Evolutionary conservation across 2,888 invertebrate genomes (phyloP).

Genomic region (Silvanus unidentatus): DNA sequence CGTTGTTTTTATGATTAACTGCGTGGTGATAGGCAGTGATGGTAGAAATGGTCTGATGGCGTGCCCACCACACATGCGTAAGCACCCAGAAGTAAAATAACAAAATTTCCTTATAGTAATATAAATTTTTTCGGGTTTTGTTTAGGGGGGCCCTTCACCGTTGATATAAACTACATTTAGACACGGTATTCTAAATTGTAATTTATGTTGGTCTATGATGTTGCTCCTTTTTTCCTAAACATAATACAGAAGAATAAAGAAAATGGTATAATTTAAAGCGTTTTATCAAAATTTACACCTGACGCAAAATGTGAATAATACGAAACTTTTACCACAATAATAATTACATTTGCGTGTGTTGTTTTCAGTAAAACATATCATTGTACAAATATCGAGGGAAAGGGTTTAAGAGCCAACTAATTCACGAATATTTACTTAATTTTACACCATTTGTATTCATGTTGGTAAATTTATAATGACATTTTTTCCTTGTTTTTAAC

Average conservation of each 20-base stretch:
- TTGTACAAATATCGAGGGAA: too few relatives aligned
- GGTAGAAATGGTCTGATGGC: constrained; percentile 22
- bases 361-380: background rate
- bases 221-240: background rate
- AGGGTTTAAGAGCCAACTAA: too few relatives aligned
- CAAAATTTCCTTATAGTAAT: constrained; percentile 17
- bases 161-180: constrained; percentile 6
- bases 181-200: constrained; percentile 10
- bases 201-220: constrained; percentile 10
- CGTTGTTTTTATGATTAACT: constrained; percentile 13
- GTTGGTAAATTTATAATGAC: too few relatives aligned
- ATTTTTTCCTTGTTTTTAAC: too few relatives aligned
- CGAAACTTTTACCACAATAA: constrained; percentile 7
- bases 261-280: constrained; percentile 4
- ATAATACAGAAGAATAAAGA: background rate
- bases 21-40: constrained; percentile 26
- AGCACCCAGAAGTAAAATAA: constrained; percentile 15
- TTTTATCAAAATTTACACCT: constrained; percentile 12
- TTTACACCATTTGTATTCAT: too few relatives aligned
- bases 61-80: constrained; percentile 23
- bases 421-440: too few relatives aligned
- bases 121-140: constrained; percentile 6
- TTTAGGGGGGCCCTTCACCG: background rate
- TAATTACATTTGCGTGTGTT: constrained; percentile 3
- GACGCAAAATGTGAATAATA: constrained; percentile 8